Evolutionary conservation across 92 coral and sea anemone genomes (phyloP).

Genomic region (Actinernus sp.): DNA sequence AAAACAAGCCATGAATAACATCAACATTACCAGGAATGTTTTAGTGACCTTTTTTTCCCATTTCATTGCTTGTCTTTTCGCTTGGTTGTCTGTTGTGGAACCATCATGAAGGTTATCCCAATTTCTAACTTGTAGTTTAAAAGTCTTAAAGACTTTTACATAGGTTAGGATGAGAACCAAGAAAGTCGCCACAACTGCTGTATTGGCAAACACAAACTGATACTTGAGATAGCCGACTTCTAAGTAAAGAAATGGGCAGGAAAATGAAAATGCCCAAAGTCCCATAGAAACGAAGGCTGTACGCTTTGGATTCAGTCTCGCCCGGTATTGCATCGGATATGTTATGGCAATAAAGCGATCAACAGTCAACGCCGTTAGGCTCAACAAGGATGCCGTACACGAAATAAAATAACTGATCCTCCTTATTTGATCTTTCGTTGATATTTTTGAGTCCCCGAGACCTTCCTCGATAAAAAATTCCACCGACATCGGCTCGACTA

Average conservation of each 20-base stretch:
- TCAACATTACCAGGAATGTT: slow-evolving; percentile 65
- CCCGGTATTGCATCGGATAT: slow-evolving; percentile 67
- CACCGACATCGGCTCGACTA: no score
- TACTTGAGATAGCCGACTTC: slow-evolving; percentile 63
- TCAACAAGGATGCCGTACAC: slow-evolving; percentile 80
- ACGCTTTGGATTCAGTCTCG: slow-evolving; percentile 41
- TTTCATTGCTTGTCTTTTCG: slow-evolving; percentile 48
- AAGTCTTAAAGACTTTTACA: slow-evolving; percentile 69
- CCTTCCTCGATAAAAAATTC: no score
- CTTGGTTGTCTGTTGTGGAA: slow-evolving; percentile 42
- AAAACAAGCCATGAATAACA: slow-evolving; percentile 66
- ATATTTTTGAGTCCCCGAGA: no score
- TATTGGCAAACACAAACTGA: slow-evolving; percentile 79
- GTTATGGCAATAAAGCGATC: slow-evolving; percentile 81
- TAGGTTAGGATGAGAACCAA: slow-evolving; percentile 66
- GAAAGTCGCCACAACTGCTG: slow-evolving; percentile 62
- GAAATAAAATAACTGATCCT: slow-evolving; percentile 79
- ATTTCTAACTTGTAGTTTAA: slow-evolving; percentile 65
- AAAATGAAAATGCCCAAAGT: slow-evolving; percentile 57
- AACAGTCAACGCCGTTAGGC: slow-evolving; percentile 84
- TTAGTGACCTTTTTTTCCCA: slow-evolving; percentile 61
- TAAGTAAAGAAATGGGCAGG: slow-evolving; percentile 65
- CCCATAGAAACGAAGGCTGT: slow-evolving; percentile 25
- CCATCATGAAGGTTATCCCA: no score
- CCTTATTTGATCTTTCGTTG: no score